A percentile compares a stretch with the other conserved stretches of the same genome.
phyloP scores from a whole-genome alignment of 2,888 invertebrate genomes.

The Agrotis clavis region DNA sequence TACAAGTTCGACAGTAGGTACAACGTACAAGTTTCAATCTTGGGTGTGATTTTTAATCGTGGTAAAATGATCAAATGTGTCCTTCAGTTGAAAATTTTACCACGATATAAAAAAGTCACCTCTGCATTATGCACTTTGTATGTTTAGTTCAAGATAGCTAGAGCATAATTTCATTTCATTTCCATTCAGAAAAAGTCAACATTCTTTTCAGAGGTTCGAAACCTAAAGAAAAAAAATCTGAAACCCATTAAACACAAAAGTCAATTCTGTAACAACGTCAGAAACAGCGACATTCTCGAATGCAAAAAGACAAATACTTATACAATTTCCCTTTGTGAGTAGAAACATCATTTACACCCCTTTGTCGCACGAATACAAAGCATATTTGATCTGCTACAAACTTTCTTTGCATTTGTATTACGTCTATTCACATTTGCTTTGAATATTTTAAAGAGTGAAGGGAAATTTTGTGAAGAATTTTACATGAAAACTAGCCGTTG shows the following conservation, averaged over 20 bases:
- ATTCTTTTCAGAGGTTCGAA: neutral
- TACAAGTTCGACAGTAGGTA: no score
- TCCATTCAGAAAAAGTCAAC: neutral
- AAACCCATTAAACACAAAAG: neutral
- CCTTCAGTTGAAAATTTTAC: no score
- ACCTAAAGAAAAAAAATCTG: neutral
- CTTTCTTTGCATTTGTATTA: conserved; percentile 52
- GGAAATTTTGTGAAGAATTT: conserved; percentile 7
- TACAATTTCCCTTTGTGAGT: conserved; percentile 62
- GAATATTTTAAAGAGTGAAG: conserved; percentile 41
- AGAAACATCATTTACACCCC: conserved; percentile 70
- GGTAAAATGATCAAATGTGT: no score
- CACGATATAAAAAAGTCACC: no score
- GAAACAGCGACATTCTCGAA: conserved; percentile 58
- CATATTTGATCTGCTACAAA: conserved; percentile 68
- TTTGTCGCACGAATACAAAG: conserved; percentile 71
- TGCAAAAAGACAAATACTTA: conserved; percentile 73
- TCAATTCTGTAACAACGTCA: conserved; percentile 29
- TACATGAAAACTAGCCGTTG: no score
- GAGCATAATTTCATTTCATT: neutral
- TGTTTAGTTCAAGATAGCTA: neutral
- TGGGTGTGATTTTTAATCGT: no score
- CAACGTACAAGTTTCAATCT: no score
- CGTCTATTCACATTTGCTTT: conserved; percentile 42
- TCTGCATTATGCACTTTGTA: no score